phyloP scores from a whole-genome alignment of 1,140 invertebrate species.

The Pantala flavescens region DNA sequence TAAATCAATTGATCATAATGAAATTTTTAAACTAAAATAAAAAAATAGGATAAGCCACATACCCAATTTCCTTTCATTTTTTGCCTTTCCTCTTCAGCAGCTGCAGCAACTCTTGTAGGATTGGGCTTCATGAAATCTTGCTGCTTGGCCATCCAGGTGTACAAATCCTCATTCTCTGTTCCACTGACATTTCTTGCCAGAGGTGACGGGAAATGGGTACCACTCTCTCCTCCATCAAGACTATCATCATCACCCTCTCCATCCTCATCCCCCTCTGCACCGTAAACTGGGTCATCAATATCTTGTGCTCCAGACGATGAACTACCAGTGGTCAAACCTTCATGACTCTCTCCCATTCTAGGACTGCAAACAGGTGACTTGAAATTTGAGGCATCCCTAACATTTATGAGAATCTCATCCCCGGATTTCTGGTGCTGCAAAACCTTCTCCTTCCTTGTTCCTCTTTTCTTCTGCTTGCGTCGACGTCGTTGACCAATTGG shows the following conservation, averaged over 20 bases:
- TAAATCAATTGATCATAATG: too few species aligned
- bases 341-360: neutral
- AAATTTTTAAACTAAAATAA: too few species aligned
- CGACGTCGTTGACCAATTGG: neutral
- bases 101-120: neutral
- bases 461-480: neutral
- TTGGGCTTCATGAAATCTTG: slow-evolving; percentile 49
- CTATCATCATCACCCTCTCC: slow-evolving; percentile 23
- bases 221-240: slow-evolving; percentile 19
- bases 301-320: neutral
- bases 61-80: slow-evolving; percentile 38
- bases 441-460: neutral
- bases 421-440: neutral
- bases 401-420: neutral
- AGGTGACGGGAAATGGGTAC: slow-evolving; percentile 25
- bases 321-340: slow-evolving; percentile 3
- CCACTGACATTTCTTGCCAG: slow-evolving; percentile 24
- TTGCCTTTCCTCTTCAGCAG: slow-evolving; percentile 35
- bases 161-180: slow-evolving; percentile 62
- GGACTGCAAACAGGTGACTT: neutral
- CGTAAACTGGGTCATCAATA: neutral
- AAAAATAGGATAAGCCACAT: slow-evolving; percentile 19
- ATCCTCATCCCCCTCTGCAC: neutral
- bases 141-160: slow-evolving; percentile 92
- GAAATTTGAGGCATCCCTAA: slow-evolving; percentile 8